A percentile compares a stretch with the other conserved stretches of the same genome.
Conservation (phyloP, 2,797 vertebrate species). For the Arnoldichthys spilopterus region DNA sequence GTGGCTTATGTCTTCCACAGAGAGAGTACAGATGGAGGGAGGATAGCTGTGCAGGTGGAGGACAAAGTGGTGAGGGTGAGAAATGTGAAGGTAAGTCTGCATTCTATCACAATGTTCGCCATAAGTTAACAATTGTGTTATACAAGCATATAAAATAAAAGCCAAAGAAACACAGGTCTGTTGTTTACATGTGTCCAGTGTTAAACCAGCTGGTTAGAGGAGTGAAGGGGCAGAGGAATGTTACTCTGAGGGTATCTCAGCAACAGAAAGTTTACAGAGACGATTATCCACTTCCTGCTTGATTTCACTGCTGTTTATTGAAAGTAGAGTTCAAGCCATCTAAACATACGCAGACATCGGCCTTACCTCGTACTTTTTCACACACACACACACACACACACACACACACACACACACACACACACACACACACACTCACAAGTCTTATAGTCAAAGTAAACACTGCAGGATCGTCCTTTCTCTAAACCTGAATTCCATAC, state of each 20-base stretch:
- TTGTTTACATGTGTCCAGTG: constrained; percentile 2
- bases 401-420: no score
- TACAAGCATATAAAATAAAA: neutral
- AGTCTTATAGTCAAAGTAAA: constrained; percentile 19
- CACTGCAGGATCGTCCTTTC: constrained; percentile 6
- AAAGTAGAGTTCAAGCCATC: constrained; percentile 26
- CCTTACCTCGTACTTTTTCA: constrained; percentile 40
- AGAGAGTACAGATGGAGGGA: constrained; percentile 86
- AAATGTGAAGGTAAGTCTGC: constrained; percentile 87
- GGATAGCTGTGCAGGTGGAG: constrained; percentile 88
- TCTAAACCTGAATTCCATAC: constrained; percentile 24
- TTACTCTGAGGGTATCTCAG: constrained; percentile 45
- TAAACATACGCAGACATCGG: constrained; percentile 32
- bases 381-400: constrained; percentile 28
- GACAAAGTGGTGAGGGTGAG: constrained; percentile 88
- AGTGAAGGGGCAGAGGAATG: constrained; percentile 20
- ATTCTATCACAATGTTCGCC: neutral
- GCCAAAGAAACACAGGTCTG: no score
- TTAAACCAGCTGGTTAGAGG: constrained; percentile 10
- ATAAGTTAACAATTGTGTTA: neutral
- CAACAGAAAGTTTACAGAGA: constrained; percentile 75
- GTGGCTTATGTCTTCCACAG: constrained; percentile 75
- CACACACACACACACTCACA: no score
- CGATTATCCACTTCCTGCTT: constrained; percentile 65
- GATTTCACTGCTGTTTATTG: constrained; percentile 68